Base-by-base conservation (phyloP, 2,797 vertebrate species). In the Sebastes taczanowskii region DNA sequence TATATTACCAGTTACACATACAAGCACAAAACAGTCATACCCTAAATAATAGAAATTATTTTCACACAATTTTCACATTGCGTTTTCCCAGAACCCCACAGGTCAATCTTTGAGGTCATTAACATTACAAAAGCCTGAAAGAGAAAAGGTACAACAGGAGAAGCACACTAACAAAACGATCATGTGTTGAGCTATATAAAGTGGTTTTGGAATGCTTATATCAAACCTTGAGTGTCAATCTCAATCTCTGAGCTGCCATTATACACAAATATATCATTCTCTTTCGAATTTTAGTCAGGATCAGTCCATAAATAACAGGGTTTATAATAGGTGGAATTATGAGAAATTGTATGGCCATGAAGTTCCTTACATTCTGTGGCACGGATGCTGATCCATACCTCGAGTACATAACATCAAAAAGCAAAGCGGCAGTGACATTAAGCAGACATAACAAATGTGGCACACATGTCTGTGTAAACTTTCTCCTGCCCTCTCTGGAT, bases 391-490 rank as follows among this genome's bases (percentile, higher is more conserved):
- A 68, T 30, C 85, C 85, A 32, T 81, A 86, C 11, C 85, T 35
- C 0, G 71, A 11, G 16, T 87, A 73, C 82, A 84, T 75, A 2
- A 79, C 6, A n/a, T 92, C 90, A 65, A 84, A 93, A 49, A 93
- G 86, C 22, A 90, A 34, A 27, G 86, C 81, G 11, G 58, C 53
- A 1, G 59, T 29, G 4, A 83, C 56, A 25, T 80, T 91, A 11
- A 91, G 10, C 63, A 92, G 76, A 62, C 86, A 90, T 2, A 91
- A 64, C 16, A 93, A 59, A 76, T 93, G 91, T 20, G 91, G 92
- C 35, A 91, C 32, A 72, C 91, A 92, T 6, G 92, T 93, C 62
- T 92, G 88, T 16, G 70, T 58, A 11, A 70, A 93, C 85, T 91
- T 95, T 72, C 13, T 86, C 83, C 60, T 88, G 38, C 86, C 20